These are phyloP conservation scores for Parochlus steinenii DNA, from an alignment of 2,888 invertebrate genomes.

Conservation along the genomic window DNA sequence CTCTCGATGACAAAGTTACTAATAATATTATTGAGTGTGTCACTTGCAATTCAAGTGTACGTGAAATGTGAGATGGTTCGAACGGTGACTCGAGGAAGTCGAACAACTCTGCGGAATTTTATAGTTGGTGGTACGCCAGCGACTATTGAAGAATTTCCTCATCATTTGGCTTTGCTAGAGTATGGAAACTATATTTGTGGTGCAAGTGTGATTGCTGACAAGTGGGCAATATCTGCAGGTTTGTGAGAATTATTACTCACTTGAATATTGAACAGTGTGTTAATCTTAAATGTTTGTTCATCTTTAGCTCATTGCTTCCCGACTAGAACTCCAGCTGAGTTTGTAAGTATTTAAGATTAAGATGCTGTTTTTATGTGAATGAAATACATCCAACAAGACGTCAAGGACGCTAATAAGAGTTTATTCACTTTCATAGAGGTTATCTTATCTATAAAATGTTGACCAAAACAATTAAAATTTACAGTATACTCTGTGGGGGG, in stretches of 20 bases:
- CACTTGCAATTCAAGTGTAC: too few relatives aligned
- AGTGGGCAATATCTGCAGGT: conserved; percentile 5
- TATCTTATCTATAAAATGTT: neutral
- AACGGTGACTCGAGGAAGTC: too few relatives aligned
- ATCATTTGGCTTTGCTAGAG: conserved; percentile 1
- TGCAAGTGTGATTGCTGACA: conserved; percentile 5
- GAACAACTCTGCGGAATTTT: neutral
- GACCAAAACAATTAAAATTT: neutral
- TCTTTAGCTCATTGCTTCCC: conserved; percentile 6
- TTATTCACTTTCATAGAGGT: too few relatives aligned
- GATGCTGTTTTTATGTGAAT: too few relatives aligned
- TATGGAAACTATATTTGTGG: conserved; percentile 4
- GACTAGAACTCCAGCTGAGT: conserved; percentile 1
- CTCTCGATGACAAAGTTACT: too few relatives aligned
- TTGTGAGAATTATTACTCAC: neutral
- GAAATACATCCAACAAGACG: too few relatives aligned
- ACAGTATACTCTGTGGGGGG: conserved; percentile 8
- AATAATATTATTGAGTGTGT: too few relatives aligned
- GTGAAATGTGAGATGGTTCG: too few relatives aligned
- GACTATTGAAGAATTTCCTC: conserved; percentile 3
- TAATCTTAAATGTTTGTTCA: too few relatives aligned
- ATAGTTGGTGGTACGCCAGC: conserved; percentile 8
- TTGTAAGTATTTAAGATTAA: too few relatives aligned
- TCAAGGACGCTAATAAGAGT: too few relatives aligned
- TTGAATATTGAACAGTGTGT: too few relatives aligned